Conservation (phyloP, 1,140 invertebrate species). For the Leguminivora glycinivorella region DNA sequence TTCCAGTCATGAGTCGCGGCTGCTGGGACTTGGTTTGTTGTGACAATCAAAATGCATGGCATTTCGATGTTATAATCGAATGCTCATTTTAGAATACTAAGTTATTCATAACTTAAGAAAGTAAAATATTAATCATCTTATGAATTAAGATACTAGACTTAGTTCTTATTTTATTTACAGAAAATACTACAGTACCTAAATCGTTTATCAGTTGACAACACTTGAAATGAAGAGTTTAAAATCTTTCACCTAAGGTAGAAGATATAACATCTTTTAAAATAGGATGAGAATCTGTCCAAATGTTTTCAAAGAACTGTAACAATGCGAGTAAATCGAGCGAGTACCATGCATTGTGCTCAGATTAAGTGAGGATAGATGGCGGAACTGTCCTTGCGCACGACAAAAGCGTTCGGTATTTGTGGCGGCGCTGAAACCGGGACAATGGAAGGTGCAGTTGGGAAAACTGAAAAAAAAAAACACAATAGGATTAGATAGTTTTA, state of each 20-base stretch:
- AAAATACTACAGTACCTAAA: neutral
- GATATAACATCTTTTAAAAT: neutral
- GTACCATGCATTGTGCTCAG: constrained; percentile 48
- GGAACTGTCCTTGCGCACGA: constrained; percentile 33
- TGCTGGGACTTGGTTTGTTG: too few species aligned
- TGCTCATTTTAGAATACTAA: neutral
- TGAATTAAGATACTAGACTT: neutral
- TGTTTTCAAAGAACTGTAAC: constrained; percentile 35
- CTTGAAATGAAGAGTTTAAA: neutral
- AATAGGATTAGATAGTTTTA: neutral
- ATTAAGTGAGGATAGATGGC: constrained; percentile 49
- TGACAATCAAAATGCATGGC: neutral
- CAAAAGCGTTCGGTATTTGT: constrained; percentile 36
- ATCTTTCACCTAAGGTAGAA: neutral
- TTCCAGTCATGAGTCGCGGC: too few species aligned
- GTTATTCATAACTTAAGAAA: neutral
- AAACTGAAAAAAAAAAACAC: neutral
- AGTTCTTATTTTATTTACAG: neutral
- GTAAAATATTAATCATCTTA: neutral
- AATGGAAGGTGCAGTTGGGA: constrained; percentile 21
- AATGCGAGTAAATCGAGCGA: constrained; percentile 48
- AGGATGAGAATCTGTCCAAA: neutral
- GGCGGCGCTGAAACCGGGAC: neutral
- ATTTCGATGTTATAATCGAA: neutral
- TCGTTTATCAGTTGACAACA: neutral